Evolutionary conservation across 2,113 vertebrate genomes (phyloP).

Genomic region (Amphiprion percula): DNA sequence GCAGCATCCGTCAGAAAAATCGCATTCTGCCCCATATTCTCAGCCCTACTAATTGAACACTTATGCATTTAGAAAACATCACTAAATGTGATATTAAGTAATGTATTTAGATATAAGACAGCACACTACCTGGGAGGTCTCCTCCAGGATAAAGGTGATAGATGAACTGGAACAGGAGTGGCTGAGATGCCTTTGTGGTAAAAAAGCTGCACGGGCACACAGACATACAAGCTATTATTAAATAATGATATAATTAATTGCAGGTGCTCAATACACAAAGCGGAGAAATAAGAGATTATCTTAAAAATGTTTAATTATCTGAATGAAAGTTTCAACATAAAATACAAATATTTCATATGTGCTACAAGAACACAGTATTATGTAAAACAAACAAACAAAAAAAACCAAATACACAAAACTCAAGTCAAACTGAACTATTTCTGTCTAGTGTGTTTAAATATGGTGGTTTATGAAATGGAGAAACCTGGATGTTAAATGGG

Average conservation of each 20-base stretch:
- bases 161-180: constrained; percentile 67
- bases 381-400: background rate
- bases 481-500: constrained; percentile 83
- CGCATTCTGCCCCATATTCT: too few species aligned
- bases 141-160: constrained; percentile 81
- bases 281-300: background rate
- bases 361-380: background rate
- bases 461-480: constrained; percentile 55
- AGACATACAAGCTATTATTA: constrained; percentile 2
- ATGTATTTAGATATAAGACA: background rate
- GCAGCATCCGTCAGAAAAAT: too few species aligned
- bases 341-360: background rate
- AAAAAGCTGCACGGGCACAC: constrained; percentile 65
- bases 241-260: background rate
- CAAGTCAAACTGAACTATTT: background rate
- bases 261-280: background rate
- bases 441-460: constrained; percentile 44
- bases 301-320: too few species aligned
- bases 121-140: constrained; percentile 78
- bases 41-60: too few species aligned
- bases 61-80: background rate
- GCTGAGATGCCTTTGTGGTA: constrained; percentile 75
- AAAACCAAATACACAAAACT: background rate
- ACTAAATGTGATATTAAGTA: background rate
- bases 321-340: background rate